phyloP scores from a whole-genome alignment of 2,888 invertebrate genomes.

The Noctuana brunneofusca region DNA sequence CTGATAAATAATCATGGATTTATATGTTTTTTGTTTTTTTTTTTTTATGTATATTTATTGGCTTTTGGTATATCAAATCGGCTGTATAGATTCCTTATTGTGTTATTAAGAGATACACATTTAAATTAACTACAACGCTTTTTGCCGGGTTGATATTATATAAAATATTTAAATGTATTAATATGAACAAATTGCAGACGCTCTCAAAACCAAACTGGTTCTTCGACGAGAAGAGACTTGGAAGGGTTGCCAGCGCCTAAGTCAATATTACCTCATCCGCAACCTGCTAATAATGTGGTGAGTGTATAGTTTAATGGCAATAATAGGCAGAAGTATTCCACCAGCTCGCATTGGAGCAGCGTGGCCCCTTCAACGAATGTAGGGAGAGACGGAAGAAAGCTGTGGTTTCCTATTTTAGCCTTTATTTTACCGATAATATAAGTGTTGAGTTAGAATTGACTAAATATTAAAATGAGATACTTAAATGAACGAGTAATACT shows the following conservation, averaged over 20 bases:
- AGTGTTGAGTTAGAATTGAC: no score
- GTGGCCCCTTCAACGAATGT: no score
- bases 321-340: no score
- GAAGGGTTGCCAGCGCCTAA: conserved; percentile 48
- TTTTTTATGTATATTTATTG: no score
- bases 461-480: no score
- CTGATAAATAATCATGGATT: no score
- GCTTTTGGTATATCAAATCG: not conserved
- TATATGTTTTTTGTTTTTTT: not conserved
- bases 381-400: no score
- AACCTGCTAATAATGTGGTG: conserved; percentile 32
- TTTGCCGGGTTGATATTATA: not conserved
- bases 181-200: conserved; percentile 47
- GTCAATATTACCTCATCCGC: conserved; percentile 47
- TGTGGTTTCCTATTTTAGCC: no score
- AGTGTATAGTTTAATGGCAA: conserved; percentile 1
- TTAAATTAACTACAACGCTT: not conserved
- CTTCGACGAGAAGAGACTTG: conserved; percentile 44
- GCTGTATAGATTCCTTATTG: not conserved
- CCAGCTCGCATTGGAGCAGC: no score
- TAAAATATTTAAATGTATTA: not conserved
- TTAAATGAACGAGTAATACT: no score
- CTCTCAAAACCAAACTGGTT: conserved; percentile 51
- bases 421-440: no score
- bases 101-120: not conserved